Percentiles rank a stretch among this genome's conserved stretches.
phyloP scores from a whole-genome alignment of 2,113 vertebrate species.

The Scartelaos histophorus region DNA sequence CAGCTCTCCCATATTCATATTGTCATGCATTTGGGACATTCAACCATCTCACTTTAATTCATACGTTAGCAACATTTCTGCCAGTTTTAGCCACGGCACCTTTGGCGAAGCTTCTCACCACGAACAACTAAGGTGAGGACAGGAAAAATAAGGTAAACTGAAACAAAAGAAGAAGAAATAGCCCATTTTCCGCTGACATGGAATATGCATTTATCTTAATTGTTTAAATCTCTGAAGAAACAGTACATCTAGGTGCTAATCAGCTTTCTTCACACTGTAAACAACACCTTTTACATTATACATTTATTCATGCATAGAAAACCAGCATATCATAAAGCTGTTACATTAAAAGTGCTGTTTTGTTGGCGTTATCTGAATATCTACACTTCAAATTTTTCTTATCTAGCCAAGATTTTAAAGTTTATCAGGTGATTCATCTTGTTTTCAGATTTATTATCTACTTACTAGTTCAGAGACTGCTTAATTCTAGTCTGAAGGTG shows the following conservation, averaged over 20 bases:
- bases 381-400: no score
- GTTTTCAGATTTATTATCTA: no score
- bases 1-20: no score
- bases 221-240: neutral
- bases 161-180: neutral
- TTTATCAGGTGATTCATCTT: no score
- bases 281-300: neutral
- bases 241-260: slow-evolving; percentile 1
- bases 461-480: no score
- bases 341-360: neutral
- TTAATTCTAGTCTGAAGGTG: no score
- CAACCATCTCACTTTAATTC: no score
- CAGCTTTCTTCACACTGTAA: slow-evolving; percentile 19
- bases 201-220: neutral
- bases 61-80: neutral
- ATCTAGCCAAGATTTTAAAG: no score
- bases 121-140: neutral
- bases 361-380: neutral
- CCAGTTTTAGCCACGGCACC: neutral
- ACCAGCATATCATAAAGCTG: neutral
- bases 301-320: neutral
- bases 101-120: neutral
- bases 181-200: neutral
- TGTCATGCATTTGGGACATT: neutral
- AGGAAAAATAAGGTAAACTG: no score